These are phyloP conservation scores for Hassar affinis DNA, from an alignment of 2,113 vertebrate species.

Conservation along the genomic window DNA sequence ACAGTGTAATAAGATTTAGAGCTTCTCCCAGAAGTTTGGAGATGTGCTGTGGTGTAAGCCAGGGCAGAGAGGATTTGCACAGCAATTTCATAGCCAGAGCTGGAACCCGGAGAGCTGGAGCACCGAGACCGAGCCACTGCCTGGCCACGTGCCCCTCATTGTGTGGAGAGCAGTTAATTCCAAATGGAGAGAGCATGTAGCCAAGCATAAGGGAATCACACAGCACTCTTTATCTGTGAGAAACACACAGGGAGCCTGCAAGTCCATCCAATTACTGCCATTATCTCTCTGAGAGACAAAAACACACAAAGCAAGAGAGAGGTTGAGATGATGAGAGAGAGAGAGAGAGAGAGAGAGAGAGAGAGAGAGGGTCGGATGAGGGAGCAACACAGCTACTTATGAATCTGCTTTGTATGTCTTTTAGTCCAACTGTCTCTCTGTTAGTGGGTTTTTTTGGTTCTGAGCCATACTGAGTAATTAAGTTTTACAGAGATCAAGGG, in stretches of 20 bases:
- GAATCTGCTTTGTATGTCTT: constrained; percentile 33
- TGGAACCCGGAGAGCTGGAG: constrained; percentile 42
- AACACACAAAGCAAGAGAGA: constrained; percentile 56
- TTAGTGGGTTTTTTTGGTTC: constrained; percentile 18
- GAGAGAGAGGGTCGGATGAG: constrained; percentile 32
- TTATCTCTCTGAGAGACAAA: constrained; percentile 73
- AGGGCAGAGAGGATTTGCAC: constrained; percentile 68
- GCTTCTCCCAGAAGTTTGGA: constrained; percentile 55
- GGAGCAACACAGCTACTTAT: neutral
- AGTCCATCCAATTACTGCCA: constrained; percentile 77
- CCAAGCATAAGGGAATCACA: constrained; percentile 51
- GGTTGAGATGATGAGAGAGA: constrained; percentile 37
- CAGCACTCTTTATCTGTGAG: constrained; percentile 76
- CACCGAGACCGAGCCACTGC: constrained; percentile 30
- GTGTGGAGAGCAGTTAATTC: constrained; percentile 77
- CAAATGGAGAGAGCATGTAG: constrained; percentile 65
- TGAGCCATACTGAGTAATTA: constrained; percentile 1
- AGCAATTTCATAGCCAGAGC: constrained; percentile 69
- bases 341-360: constrained; percentile 49
- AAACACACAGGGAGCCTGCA: constrained; percentile 75
- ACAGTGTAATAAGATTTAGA: neutral
- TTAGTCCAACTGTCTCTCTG: constrained; percentile 38
- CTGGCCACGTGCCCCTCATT: constrained; percentile 64
- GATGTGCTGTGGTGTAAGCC: constrained; percentile 68
- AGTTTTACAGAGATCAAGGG: neutral